Evolutionary conservation across 1,140 invertebrate genomes (phyloP), one percentile per base, ranked within the genome.

Genomic region (Drosophila pseudoananassae): DNA sequence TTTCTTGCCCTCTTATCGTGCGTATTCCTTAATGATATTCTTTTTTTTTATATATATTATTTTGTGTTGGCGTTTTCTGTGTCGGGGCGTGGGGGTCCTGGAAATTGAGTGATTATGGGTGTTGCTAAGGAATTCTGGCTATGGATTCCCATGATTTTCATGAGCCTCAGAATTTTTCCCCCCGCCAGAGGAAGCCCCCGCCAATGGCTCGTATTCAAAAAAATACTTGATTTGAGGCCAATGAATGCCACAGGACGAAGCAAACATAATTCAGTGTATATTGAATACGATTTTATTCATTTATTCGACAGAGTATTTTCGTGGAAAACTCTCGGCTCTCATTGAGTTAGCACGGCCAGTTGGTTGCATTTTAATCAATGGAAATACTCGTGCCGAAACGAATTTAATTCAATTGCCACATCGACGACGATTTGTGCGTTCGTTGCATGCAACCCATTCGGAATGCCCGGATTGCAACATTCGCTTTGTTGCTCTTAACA

Each of bases 61-160:
- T 53, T 53, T 69, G 61, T 69, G 53, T 68, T 49, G 47, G 49
- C 40, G 53, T 68, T 68, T 66, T 53, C 53, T 49, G 12, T 4
- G 38, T 12, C 25, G 29, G 46, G 27, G n/a, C 43, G 10, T 50
- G 27, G 53, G 29, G 29, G 45, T 23, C 40, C 14, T 29, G 50
- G 38, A 69, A 69, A 69, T 69, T 69, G 66, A 69, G 63, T 66
- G 63, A 66, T 66, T 66, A 69, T 69, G 63, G 66, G 51, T 69
- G 65, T 69, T 69, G 63, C 53, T 46, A 43, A 10, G 63, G 63
- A 20, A 46, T 46, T 15, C 43, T 46, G 43, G 15, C 14, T 9
- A n/a, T 14, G 14, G 14, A 14, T 40, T 40, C 40, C 5, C 14
- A 45, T 45, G 14, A 45, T 15, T 45, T 17, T 17, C 40, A 40